Conservation (phyloP, 2,888 invertebrate species). For the Agapostemon virescens region DNA sequence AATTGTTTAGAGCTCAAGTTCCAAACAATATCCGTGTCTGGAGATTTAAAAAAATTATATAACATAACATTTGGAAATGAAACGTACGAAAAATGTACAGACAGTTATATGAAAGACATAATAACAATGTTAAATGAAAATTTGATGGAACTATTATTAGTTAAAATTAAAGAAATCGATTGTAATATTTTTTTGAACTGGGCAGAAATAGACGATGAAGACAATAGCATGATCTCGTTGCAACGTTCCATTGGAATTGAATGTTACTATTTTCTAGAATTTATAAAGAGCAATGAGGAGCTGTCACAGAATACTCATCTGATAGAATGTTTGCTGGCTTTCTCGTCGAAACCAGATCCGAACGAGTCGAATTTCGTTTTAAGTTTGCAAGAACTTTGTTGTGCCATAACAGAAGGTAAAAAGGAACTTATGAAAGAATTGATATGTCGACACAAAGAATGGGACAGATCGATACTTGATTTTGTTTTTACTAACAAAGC, state of each 20-base stretch:
- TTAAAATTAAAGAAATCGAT: conserved; percentile 71
- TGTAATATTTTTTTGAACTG: conserved; percentile 73
- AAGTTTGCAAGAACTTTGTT: conserved; percentile 66
- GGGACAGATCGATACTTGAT: conserved; percentile 68
- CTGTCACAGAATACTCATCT: conserved; percentile 65
- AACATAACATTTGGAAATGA: conserved; percentile 71
- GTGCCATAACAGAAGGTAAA: conserved; percentile 60
- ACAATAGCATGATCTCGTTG: conserved; percentile 67
- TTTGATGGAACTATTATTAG: conserved; percentile 67
- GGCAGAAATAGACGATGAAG: conserved; percentile 71
- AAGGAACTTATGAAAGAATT: conserved; percentile 66
- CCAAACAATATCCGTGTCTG: background rate
- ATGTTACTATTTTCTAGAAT: conserved; percentile 69
- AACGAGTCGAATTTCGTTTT: conserved; percentile 43
- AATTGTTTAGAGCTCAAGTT: conserved; percentile 59
- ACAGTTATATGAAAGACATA: conserved; percentile 40
- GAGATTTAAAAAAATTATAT: conserved; percentile 64
- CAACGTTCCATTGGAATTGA: conserved; percentile 74
- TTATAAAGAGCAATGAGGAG: conserved; percentile 57
- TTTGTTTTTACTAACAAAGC: conserved; percentile 56
- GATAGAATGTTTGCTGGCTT: conserved; percentile 67
- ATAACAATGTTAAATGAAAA: conserved; percentile 63
- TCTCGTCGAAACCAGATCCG: conserved; percentile 69
- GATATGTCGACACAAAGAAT: conserved; percentile 69
- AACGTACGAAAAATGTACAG: conserved; percentile 53